Evolutionary conservation across 2,113 vertebrate species (phyloP), one percentile per base, ranked within the genome.

Genomic region (Ammodytes marinus): DNA sequence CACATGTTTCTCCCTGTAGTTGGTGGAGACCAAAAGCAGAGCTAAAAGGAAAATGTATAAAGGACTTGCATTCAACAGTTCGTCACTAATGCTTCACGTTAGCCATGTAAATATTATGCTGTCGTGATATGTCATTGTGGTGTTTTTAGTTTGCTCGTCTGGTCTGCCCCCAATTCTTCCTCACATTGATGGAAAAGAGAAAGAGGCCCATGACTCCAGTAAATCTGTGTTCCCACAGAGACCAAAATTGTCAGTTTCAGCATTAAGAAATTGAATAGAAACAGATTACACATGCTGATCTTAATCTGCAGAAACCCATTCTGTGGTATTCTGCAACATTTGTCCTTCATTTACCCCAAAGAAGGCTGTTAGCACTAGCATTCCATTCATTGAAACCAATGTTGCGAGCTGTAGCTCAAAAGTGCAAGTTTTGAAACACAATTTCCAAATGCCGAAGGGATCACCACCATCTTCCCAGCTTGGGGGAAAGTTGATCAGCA

Each of bases 401-500:
- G 11, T 8, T 17, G 53, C 6, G 15, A 39, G 42, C 19, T 19
- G 27, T 27, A 27, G 27, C 27, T 27, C 27, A 27, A 27, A 27
- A 46, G 37, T 12, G 42, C 8, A 37, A 8, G 6, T 66, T 65
- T 63, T 61, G 3, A 65, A 67, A 19, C 35, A 3, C 43, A 1
- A 37, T 40, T 68, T 47, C 27, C 2, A 40, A 74, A 69, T 8
- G 59, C 40, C 52, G 55, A 5, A 17, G 42, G 5, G 80, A 82
- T 77, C 80, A 82, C 69, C 27, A 27, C 27, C 27, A 27, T 27
- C 83, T 15, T 70, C 42, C 7, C 35, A 54, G 65, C 64, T 49
- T 15, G 11, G 37, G 65, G 53, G 77, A 68, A 66, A 85, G 66
- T 1, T 59, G 74, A 83, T 76, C 74, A 8, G n/a, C 46, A 60